A percentile compares a stretch with the other conserved stretches of the same genome.
Evolutionary conservation across 92 coral and sea anemone genomes (phyloP).

Genomic region (Bergia sp.): DNA sequence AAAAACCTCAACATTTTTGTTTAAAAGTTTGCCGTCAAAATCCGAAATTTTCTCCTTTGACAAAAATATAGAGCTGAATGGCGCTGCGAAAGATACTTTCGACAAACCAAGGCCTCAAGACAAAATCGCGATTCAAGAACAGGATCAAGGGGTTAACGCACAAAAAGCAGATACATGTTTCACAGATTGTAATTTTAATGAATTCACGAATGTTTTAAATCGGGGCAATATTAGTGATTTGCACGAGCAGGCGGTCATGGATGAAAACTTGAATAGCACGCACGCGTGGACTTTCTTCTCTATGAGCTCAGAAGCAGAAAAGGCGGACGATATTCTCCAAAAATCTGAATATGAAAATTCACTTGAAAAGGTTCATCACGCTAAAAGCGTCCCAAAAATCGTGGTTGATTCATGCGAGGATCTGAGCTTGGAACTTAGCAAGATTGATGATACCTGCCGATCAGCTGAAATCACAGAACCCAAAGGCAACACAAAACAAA

Average conservation of each 20-base stretch:
- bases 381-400: constrained; percentile 53
- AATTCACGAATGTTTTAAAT: constrained; percentile 18
- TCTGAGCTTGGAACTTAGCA: neutral
- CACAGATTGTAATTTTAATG: constrained; percentile 24
- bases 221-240: constrained; percentile 25
- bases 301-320: constrained; percentile 63
- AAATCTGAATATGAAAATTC: constrained; percentile 8
- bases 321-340: constrained; percentile 3
- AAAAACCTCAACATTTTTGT: neutral
- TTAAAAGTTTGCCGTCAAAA: neutral
- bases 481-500: neutral
- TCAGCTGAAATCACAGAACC: constrained; percentile 24
- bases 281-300: constrained; percentile 92
- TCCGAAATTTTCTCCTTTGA: neutral
- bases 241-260: constrained; percentile 29
- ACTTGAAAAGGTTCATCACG: constrained; percentile 15
- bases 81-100: neutral
- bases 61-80: neutral
- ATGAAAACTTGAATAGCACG: constrained; percentile 49
- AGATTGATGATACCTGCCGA: constrained; percentile 3
- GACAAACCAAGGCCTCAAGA: neutral
- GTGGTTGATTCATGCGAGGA: neutral
- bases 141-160: neutral
- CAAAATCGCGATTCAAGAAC: neutral
- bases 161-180: neutral